These are phyloP conservation scores for Hirudinaria manillensis DNA, from an alignment of 2,888 invertebrate genomes.

Conservation along the genomic window DNA sequence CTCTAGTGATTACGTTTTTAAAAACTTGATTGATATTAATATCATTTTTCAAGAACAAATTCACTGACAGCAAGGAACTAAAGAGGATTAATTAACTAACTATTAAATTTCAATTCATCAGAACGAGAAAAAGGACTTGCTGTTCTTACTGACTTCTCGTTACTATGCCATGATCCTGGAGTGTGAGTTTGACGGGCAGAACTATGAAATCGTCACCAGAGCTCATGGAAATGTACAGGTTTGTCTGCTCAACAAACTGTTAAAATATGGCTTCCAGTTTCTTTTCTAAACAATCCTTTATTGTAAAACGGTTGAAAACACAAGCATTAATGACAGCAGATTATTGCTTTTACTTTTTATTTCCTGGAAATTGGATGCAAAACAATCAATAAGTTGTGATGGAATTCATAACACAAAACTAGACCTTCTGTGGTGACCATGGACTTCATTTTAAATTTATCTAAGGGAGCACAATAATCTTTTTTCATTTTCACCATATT, in stretches of 20 bases:
- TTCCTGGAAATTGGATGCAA: too few species aligned
- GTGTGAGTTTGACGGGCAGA: constrained; percentile 67
- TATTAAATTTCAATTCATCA: constrained; percentile 54
- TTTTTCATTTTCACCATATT: too few species aligned
- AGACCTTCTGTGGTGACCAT: too few species aligned
- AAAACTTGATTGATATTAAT: not conserved
- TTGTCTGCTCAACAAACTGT: constrained; percentile 19
- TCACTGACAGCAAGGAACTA: too few species aligned
- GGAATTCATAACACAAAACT: too few species aligned
- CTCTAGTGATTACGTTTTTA: too few species aligned
- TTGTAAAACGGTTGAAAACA: not conserved
- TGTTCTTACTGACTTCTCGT: constrained; percentile 85
- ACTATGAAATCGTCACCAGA: constrained; percentile 83
- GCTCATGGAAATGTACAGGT: constrained; percentile 88
- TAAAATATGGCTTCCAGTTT: not conserved
- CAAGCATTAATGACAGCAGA: too few species aligned
- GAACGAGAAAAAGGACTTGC: constrained; percentile 82
- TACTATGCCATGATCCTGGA: constrained; percentile 96
- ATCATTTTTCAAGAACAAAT: not conserved
- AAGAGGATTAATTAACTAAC: too few species aligned
- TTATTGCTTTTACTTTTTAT: too few species aligned
- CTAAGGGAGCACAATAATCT: too few species aligned
- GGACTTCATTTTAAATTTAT: too few species aligned
- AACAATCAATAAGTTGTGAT: too few species aligned
- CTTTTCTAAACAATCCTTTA: not conserved